Percentiles rank a stretch among this genome's conserved stretches.
Conservation (phyloP, 1,140 invertebrate genomes). For the Aporrectodea caliginosa region DNA sequence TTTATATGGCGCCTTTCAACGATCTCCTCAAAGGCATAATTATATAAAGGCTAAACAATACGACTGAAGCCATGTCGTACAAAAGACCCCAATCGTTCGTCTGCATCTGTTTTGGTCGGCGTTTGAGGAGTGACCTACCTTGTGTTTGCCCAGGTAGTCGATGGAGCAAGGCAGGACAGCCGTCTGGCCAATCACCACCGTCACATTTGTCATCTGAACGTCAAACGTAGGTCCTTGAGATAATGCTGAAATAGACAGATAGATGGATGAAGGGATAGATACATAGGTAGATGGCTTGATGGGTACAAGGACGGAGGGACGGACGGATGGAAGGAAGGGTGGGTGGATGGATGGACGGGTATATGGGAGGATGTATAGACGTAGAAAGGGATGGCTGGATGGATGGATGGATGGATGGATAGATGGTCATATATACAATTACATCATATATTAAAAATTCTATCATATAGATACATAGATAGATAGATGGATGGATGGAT, state of each 20-base stretch:
- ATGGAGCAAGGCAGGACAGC: conserved; percentile 89
- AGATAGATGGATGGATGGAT: too few species aligned
- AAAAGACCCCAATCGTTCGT: too few species aligned
- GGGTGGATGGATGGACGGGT: not conserved
- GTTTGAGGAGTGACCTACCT: conserved; percentile 5
- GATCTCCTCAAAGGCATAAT: too few species aligned
- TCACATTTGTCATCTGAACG: conserved; percentile 86
- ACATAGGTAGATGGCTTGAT: not conserved
- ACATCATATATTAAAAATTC: too few species aligned
- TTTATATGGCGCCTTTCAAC: too few species aligned
- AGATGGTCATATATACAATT: too few species aligned
- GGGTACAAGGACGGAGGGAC: not conserved
- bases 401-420: not conserved
- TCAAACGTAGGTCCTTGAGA: conserved; percentile 63
- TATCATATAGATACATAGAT: too few species aligned
- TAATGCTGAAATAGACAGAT: not conserved
- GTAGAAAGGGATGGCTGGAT: not conserved
- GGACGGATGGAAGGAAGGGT: not conserved
- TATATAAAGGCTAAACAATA: too few species aligned
- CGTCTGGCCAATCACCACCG: conserved; percentile 81
- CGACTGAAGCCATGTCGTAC: too few species aligned
- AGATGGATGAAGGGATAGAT: not conserved
- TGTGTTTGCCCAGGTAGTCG: conserved; percentile 71
- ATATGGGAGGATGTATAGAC: not conserved
- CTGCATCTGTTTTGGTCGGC: too few species aligned